Base-by-base conservation (phyloP, 2,113 vertebrate species). In the Ammospiza nelsoni region DNA sequence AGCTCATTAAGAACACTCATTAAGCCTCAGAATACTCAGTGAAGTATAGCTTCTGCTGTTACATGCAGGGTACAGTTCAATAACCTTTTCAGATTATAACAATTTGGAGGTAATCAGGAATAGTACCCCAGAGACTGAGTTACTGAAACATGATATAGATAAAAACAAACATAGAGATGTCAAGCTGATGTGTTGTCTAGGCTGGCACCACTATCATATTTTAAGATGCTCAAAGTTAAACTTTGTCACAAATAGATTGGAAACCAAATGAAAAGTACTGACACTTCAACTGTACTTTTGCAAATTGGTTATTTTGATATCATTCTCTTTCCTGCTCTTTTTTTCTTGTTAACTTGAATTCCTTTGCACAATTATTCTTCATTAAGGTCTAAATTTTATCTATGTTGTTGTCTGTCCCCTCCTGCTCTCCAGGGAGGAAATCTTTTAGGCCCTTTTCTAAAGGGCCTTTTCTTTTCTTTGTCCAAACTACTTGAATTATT, bases 1-100 rank as follows among this genome's bases (percentile, higher is more conserved):
- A 94, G 72, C 88, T 96, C 88, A 90, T 95, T 97, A 94, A 90
- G 90, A 90, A 81, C 37, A 55, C n/a, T 96, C 92, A 92, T 96
- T 96, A 94, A 80, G 67, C 75, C 69, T 92, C 59, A 77, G 75
- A 88, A 90, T 93, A 86, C 2, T 29, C 83, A 95, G 51, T 92
- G 92, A 94, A 96, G 78, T 93, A 85, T 93, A 88, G 75, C 90
- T 93, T 66, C 44, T 87, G 59, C 57, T 89, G 73, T 74, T 84
- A 87, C 17, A 68, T 48, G 55, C 63, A 77, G 78, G 28, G 83
- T 93, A 88, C 88, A 94, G 79, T 96, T 93, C 85, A 95, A 80
- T 90, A 95, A 93, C 82, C 96, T 96, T 95, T 93, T 85, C 84
- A 86, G 76, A 92, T 67, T 71, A 54, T 67, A 90, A 88, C 58